Percentiles rank a stretch among this genome's conserved stretches.
phyloP scores from a whole-genome alignment of 2,797 vertebrate genomes.

The Novumbra hubbsi region DNA sequence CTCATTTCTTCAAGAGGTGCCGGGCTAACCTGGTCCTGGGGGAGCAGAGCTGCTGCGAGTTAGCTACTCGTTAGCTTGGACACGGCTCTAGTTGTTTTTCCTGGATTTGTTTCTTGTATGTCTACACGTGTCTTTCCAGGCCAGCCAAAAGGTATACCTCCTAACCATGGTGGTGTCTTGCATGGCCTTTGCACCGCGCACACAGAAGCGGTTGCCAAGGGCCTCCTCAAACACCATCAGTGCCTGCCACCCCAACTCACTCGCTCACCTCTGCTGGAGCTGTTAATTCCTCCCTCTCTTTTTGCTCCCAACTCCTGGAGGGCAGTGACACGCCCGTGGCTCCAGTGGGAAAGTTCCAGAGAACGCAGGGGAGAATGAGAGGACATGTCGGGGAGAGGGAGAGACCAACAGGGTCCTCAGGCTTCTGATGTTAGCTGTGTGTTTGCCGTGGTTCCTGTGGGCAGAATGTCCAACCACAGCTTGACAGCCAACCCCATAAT shows the following conservation, averaged over 20 bases:
- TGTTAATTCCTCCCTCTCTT: constrained; percentile 25
- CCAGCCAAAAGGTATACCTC: constrained; percentile 11
- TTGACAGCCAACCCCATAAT: constrained; percentile 65
- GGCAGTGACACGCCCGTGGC: constrained; percentile 51
- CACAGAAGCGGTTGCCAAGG: constrained; percentile 25
- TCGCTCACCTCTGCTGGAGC: constrained; percentile 39
- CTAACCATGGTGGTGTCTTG: constrained; percentile 1
- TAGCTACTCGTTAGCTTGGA: background rate
- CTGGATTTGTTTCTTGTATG: constrained; percentile 21
- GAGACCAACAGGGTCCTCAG: constrained; percentile 17
- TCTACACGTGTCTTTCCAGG: background rate
- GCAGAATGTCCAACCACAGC: constrained; percentile 58
- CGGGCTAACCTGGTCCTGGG: no score
- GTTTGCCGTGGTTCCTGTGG: constrained; percentile 53
- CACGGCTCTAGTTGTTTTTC: background rate
- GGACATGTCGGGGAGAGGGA: background rate
- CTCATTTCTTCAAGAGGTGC: no score
- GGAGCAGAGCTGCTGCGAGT: background rate
- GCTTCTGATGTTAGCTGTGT: constrained; percentile 37
- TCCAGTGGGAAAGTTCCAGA: constrained; percentile 13
- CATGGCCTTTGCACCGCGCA: constrained; percentile 7
- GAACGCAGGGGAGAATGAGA: background rate
- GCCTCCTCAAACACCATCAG: constrained; percentile 33
- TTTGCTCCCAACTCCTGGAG: constrained; percentile 37
- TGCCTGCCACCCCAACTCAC: constrained; percentile 56